phyloP scores from a whole-genome alignment of 2,888 invertebrate genomes.

The Tridacna gigas region DNA sequence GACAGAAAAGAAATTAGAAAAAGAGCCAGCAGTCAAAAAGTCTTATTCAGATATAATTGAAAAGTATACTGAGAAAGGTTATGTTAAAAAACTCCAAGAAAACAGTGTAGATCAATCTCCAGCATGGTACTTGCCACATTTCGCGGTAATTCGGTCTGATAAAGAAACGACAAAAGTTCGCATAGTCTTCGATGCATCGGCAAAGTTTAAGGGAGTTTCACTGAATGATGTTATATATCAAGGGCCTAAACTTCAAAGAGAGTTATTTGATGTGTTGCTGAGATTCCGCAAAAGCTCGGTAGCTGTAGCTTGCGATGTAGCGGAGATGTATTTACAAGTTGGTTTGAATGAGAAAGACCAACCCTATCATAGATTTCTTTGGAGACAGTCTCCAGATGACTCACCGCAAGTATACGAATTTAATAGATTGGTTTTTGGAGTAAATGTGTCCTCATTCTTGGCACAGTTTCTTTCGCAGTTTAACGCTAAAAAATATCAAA shows the following conservation, averaged over 20 bases:
- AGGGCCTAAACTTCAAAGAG: slow-evolving; percentile 62
- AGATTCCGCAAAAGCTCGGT: slow-evolving; percentile 45
- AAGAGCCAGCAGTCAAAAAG: not conserved
- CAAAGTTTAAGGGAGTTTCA: slow-evolving; percentile 38
- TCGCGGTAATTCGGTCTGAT: slow-evolving; percentile 23
- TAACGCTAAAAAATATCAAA: slow-evolving; percentile 19
- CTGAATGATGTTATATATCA: slow-evolving; percentile 50
- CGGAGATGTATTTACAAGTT: slow-evolving; percentile 44
- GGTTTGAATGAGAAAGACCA: slow-evolving; percentile 18
- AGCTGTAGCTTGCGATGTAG: slow-evolving; percentile 54
- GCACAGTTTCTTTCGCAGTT: slow-evolving; percentile 27
- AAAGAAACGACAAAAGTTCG: slow-evolving; percentile 42
- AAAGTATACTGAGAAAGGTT: too few species aligned
- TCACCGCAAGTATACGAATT: slow-evolving; percentile 22
- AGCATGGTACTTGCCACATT: slow-evolving; percentile 39
- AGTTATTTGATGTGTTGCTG: slow-evolving; percentile 58
- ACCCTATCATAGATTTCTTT: slow-evolving; percentile 37
- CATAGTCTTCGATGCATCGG: slow-evolving; percentile 64
- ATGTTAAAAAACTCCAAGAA: too few species aligned
- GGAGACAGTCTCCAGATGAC: slow-evolving; percentile 20
- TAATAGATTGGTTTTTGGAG: slow-evolving; percentile 35
- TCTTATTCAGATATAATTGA: not conserved
- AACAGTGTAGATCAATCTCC: too few species aligned
- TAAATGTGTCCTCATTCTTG: slow-evolving; percentile 32
- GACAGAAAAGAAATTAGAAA: not conserved